Evolutionary conservation across 2,797 vertebrate genomes (phyloP), one percentile per base, ranked within the genome.

Genomic region (Bradypodion ventrale): DNA sequence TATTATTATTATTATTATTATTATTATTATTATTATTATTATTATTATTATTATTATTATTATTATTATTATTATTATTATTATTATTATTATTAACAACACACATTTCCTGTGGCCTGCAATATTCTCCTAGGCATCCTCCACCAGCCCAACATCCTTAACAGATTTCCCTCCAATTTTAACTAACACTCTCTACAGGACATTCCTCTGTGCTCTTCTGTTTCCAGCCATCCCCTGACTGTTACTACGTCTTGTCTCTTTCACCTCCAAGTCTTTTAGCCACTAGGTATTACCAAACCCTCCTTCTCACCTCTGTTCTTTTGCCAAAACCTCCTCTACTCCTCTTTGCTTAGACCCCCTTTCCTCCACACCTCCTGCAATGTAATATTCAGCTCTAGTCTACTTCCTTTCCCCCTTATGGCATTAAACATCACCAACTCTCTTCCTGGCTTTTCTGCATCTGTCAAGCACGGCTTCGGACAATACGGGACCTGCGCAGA

Each of bases 41-140:
- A n/a, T n/a, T n/a, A n/a, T n/a, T n/a, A n/a, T n/a, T n/a, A n/a
- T n/a, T n/a, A n/a, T n/a, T n/a, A n/a, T n/a, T n/a, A n/a, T n/a
- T n/a, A n/a, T n/a, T n/a, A n/a, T n/a, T n/a, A n/a, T n/a, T n/a
- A n/a, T n/a, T n/a, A n/a, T n/a, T n/a, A n/a, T n/a, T n/a, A n/a
- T n/a, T n/a, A n/a, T n/a, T n/a, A n/a, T n/a, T n/a, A n/a, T n/a
- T n/a, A n/a, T n/a, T n/a, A n/a, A n/a, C n/a, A 70, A 40, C 70
- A 46, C 10, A 42, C 16, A 76, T 83, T 76, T 76, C 62, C 74
- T 76, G 73, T 76, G 82, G 82, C 49, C 37, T 76, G 9, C 13
- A 32, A 32, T 76, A 68, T 59, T 83, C 46, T 62, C 73, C 25
- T 68, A 42, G 56, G 35, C 23, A 68, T 21, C 35, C 46, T 83